Base-by-base conservation (phyloP, 1,140 invertebrate species). In the Andricus grossulariae region DNA sequence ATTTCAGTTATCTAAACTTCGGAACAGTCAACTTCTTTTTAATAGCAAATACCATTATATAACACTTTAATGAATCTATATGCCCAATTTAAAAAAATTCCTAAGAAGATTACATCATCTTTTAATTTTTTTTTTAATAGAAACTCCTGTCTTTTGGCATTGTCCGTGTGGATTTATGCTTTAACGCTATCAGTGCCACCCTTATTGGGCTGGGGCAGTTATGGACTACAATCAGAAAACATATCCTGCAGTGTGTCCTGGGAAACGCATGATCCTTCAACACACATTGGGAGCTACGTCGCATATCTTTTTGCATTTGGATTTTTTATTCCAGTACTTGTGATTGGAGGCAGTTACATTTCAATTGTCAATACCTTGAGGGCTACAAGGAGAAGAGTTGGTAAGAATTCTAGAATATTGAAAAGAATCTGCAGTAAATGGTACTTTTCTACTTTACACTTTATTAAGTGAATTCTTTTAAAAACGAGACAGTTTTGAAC, bases 191-290 rank as follows among this genome's bases (percentile, higher is more conserved):
- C 94, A 3, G 87, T 93, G 0, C 95, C 95, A 0, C 95, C 95
- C 0, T 88, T 96, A 0, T 92, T 96, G 81, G 95, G 95, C 0
- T 96, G 95, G 94, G 94, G 95, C 4, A 93, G 92, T 51, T 97
- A 96, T 82, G 94, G 94, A 13, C 93, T 93, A n/a, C 95, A 96
- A 86, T 94, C 94, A 3, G 95, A 94, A 19, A 94, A 96, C 87
- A 94, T 95, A 70, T 96, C 95, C 78, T 97, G 96, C 88, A 96
- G 95, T 2, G 94, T 96, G 21, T 95, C 95, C 80, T 97, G 96
- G 94, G 93, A 96, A 81, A 92, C 93, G 52, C 92, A 93, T 81
- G 93, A 93, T 8, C 83, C 91, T 19, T 92, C 93, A 2, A 92
- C 92, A 51, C 77, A 83, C 19, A 87, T 72, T 54, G 82, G 80